Base-by-base conservation (phyloP, 2,888 invertebrate genomes). In the Sinelater perroti region DNA sequence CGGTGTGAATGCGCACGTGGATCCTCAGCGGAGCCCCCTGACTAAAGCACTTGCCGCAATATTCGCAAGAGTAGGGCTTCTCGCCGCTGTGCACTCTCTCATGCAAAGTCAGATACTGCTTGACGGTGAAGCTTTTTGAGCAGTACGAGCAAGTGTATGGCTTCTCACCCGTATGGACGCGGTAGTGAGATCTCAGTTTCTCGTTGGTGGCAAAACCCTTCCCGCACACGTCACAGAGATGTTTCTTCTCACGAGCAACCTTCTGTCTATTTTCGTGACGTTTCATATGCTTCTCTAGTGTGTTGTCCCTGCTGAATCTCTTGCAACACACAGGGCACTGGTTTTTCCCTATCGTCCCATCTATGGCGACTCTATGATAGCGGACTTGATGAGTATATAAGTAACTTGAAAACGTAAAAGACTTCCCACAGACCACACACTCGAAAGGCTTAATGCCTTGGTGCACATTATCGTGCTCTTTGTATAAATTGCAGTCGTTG, bases 51-150 rank as follows among this genome's bases (percentile, higher is more conserved):
- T 85, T 85, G n/a, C 83, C 83, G 74, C 86, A 86, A 71, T 81
- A 79, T 59, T 82, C 77, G 72, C 86, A 86, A 53, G 81, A 80
- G 75, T 85, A 83, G 26, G 86, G 86, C 73, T 83, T 84, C 75
- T 85, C 85, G 0, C 85, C 85, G 61, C 82, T 83, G 74, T 86
- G 85, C 47, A 84, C 83, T 33, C 85, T 78, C 75, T 84, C 84
- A 76, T 85, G 85, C 65, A 84, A 75, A 16, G 82, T 82, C 65
- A 86, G 73, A 75, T 85, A 73, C 54, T 75, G 74, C 11, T 65
- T 64, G 52, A 74, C 74, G 8, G 72, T 75, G 47, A 76, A 76
- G 45, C 72, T 69, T 50, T 76, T 76, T 38, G 66, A 67, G 56
- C 76, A 76, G 35, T 73, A 72, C 1, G 67, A 63, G 24, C 55